These are phyloP conservation scores for Epinephelus awoara DNA, from an alignment of 2,797 vertebrate genomes.

Conservation along the genomic window DNA sequence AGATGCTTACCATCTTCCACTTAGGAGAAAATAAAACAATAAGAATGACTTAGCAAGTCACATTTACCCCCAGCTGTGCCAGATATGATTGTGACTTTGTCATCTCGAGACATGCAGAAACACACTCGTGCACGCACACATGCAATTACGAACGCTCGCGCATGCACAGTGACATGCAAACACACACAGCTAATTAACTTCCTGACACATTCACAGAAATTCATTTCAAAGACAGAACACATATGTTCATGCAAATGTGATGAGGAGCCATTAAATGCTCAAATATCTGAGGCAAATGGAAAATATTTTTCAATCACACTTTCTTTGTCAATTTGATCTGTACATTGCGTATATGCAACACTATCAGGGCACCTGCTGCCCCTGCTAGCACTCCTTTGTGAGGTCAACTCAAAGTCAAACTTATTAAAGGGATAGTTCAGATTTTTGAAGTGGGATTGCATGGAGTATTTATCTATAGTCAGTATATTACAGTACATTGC, in stretches of 20 bases:
- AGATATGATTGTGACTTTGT: slow-evolving; percentile 79
- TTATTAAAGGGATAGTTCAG: slow-evolving; percentile 2
- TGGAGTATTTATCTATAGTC: no score
- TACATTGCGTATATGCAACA: slow-evolving; percentile 42
- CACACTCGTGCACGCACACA: slow-evolving; percentile 43
- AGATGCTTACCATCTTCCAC: slow-evolving; percentile 55
- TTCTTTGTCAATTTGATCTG: slow-evolving; percentile 55
- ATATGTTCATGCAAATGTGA: slow-evolving; percentile 87
- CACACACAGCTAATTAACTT: slow-evolving; percentile 83
- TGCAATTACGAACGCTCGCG: slow-evolving; percentile 58
- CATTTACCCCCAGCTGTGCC: slow-evolving; percentile 83
- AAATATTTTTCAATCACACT: slow-evolving; percentile 57
- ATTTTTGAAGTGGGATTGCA: no score
- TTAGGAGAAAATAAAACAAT: slow-evolving; percentile 67
- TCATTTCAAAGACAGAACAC: slow-evolving; percentile 82
- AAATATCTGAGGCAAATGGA: slow-evolving; percentile 75
- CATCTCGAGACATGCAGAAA: slow-evolving; percentile 56
- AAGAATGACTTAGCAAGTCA: slow-evolving; percentile 80
- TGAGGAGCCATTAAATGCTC: slow-evolving; percentile 78
- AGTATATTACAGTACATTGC: no score
- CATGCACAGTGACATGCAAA: slow-evolving; percentile 67
- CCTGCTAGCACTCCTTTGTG: not conserved
- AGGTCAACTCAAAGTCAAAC: slow-evolving; percentile 51
- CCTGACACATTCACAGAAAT: slow-evolving; percentile 83
- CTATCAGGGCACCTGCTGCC: slow-evolving; percentile 42